Evolutionary conservation across 1,140 invertebrate genomes (phyloP).

Genomic region (Carposina sasakii): DNA sequence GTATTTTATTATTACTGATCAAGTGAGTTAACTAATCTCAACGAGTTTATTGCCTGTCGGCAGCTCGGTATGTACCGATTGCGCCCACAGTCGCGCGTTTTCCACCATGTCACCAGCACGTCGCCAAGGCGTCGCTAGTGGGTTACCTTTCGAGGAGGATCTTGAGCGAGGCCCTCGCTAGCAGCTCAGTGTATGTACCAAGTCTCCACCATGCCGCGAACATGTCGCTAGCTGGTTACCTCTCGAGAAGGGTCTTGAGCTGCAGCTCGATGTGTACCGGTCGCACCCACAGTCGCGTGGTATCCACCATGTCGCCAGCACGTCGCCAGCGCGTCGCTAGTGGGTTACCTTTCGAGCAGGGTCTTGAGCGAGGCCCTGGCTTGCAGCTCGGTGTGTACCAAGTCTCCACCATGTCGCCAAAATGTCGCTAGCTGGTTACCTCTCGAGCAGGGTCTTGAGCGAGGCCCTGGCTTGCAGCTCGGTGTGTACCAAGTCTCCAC

Average conservation of each 20-base stretch:
- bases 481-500: conserved; percentile 75
- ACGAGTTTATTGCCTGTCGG: no score
- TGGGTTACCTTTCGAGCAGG: conserved; percentile 73
- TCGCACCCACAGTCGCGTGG: conserved; percentile 75
- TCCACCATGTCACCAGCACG: no score
- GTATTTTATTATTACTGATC: no score
- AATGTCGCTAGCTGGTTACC: no score
- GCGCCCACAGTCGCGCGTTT: no score
- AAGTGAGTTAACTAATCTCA: no score
- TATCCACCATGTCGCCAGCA: conserved; percentile 70
- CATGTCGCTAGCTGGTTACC: no score
- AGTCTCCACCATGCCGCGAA: conserved; percentile 75
- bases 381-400: conserved; percentile 76
- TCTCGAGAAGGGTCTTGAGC: conserved; percentile 76
- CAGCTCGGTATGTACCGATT: no score
- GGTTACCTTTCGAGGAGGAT: conserved; percentile 74
- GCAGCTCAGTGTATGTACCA: conserved; percentile 76
- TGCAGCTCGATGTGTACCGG: conserved; percentile 77
- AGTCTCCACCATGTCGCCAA: conserved; percentile 75
- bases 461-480: conserved; percentile 78
- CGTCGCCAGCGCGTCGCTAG: no score
- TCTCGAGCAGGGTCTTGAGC: conserved; percentile 76
- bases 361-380: conserved; percentile 78
- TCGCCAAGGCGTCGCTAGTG: no score
- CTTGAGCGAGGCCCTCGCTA: conserved; percentile 77